Evolutionary conservation across 2,797 vertebrate species (phyloP), one percentile per base, ranked within the genome.

Genomic region (Sparus aurata): DNA sequence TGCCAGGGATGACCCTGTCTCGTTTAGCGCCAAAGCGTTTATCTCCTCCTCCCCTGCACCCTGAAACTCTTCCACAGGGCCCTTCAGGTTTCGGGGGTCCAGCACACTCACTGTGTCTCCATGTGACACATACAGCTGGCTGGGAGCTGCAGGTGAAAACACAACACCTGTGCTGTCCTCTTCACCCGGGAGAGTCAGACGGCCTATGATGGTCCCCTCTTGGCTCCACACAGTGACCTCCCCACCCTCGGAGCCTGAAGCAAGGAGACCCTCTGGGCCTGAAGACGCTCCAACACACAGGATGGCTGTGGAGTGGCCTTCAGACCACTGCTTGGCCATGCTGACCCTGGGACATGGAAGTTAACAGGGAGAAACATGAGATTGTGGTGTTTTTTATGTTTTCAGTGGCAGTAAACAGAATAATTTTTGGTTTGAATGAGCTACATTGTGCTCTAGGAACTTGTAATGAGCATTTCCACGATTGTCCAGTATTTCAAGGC

Each of bases 41-140:
- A 99, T 97, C 94, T 99, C 98, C 66, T 99, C 98, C 83, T 98
- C 96, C 0, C 96, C 97, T 0, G 96, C 89, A 1, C 88, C 85
- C 0, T 70, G 92, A 83, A 97, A 96, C 77, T 90, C 52, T n/a
- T 96, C 93, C 52, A 95, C 3, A 0, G 94, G 87, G 47, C 85
- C 85, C 80, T 95, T 96, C 13, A 98, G 95, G 69, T 88, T 94
- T 5, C 98, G 93, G 3, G 94, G 91, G 79, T 99, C 98, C 23
- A 99, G 85, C 9, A 96, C 25, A 9, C 95, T 97, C 70, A 99
- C 88, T 0, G 70, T 76, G 79, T 97, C 96, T 0, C 97, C 97
- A 0, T 99, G 97, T 2, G 98, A 95, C 1, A 92, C 66, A 16
- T 96, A 99, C 2, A 99, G 92, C 49, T 90, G 93, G 15, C 77